Evolutionary conservation across 2,797 vertebrate genomes (phyloP), one percentile per base, ranked within the genome.

Genomic region (Petrocephalus sullivani): DNA sequence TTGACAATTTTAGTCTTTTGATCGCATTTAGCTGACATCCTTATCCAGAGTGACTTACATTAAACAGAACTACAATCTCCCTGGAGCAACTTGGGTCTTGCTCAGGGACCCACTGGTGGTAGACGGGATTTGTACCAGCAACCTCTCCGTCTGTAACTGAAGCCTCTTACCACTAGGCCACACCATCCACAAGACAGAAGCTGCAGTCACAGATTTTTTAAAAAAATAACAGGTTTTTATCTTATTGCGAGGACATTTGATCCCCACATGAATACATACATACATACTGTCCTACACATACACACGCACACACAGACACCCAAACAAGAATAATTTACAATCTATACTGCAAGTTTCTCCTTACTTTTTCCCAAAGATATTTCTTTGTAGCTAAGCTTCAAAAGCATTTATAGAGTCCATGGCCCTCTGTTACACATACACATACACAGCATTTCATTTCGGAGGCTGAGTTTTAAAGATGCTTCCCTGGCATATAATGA

Each of bases 371-470:
- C 21, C 84, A 28, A 56, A 37, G 21, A 85, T 3, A 85, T 56
- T 85, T 41, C 33, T 86, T 60, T 58, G 33, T 60, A 86, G 21
- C 10, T 86, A 60, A 86, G 33, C 56, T 86, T 86, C 51, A 56
- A 60, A 86, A 10, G 54, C 2, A 83, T 53, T 83, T 83, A 23
- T 53, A n/a, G 21, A 57, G 83, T 54, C 51, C 19, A 56, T 4
- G 51, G 53, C 12, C 53, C 21, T 54, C 21, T 54, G 83, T 57
- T 9, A 33, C 56, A 37, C 71, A 37, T 28, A 78, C 33, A 78
- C 71, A 78, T 7, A 78, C 9, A 19, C 33, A 21, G 21, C 33
- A 8, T 86, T 86, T 58, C 4, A 9, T 86, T 46, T 46, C 37
- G 33, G 54, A 14, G 51, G 21, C 84, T 85, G 51, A 28, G 58